Base-by-base conservation (phyloP, 2,113 vertebrate genomes). In the Dipodomys spectabilis region DNA sequence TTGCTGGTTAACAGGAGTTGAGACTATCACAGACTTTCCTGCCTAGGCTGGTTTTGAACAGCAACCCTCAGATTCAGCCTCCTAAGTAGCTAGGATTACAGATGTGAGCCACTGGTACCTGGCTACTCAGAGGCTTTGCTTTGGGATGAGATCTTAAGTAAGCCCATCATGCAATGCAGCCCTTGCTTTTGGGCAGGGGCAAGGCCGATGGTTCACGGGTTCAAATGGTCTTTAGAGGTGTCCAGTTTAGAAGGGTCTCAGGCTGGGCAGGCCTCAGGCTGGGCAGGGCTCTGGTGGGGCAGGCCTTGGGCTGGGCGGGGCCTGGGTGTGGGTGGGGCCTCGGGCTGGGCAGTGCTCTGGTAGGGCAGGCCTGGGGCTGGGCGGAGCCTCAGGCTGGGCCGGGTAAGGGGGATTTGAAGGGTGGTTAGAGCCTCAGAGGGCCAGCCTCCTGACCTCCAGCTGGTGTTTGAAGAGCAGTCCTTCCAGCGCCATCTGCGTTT, bases 401-500 rank as follows among this genome's bases (percentile, higher is more conserved):
- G 32, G 0, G 22, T 1, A 7, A 44, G 74, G 30, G 27, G 11
- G 28, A 20, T 12, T 30, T 16, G 53, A 57, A 57, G 15, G 53
- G 53, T 7, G 19, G 13, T 1, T 11, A 32, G 49, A 23, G 45
- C 3, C 44, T 3, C 1, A 4, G 75, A 60, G 15, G 67, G 82
- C 65, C 0, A 0, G 45, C 20, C n/a, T 0, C 7, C 95, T 96
- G 91, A 97, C 98, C 96, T 94, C 27, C 62, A 73, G 82, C 1
- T 13, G 28, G 13, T 62, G 72, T 82, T 83, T 95, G 82, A 96
- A 85, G 72, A 96, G 71, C 73, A 98, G 67, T 27, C 74, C 45
- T 0, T 95, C 92, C 92, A 98, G 79, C 39, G 93, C 81, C 69
- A 62, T 94, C 96, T 96, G 93, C 0, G 94, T 96, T 86, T 97